These are phyloP conservation scores for Rhinoraja longicauda DNA, from an alignment of 2,797 vertebrate species.

Conservation along the genomic window DNA sequence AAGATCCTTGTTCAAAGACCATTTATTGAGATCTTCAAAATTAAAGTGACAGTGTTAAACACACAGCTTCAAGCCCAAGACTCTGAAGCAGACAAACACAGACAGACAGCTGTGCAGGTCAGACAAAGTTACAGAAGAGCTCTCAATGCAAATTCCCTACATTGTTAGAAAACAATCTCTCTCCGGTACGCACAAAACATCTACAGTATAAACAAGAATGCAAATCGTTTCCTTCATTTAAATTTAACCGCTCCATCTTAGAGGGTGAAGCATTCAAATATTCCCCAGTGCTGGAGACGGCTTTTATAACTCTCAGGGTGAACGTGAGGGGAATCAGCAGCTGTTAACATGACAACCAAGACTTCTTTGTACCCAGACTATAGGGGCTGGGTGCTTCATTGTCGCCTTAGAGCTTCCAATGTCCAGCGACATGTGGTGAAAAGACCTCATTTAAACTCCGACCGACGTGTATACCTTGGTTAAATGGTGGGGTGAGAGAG, in stretches of 20 bases:
- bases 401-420: too few relatives aligned
- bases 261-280: neutral
- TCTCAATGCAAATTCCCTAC: neutral
- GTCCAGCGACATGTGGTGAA: too few relatives aligned
- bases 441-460: too few relatives aligned
- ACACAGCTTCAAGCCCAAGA: neutral
- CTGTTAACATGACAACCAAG: too few relatives aligned
- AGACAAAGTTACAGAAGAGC: neutral
- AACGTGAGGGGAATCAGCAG: too few relatives aligned
- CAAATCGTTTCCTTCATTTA: neutral
- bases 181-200: neutral
- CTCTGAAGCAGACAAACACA: neutral
- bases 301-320: too few relatives aligned
- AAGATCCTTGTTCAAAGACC: neutral
- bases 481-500: too few relatives aligned
- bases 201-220: neutral
- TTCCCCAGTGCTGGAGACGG: too few relatives aligned
- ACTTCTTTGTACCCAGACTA: too few relatives aligned
- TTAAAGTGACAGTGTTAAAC: neutral
- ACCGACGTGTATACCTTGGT: too few relatives aligned
- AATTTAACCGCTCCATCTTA: neutral
- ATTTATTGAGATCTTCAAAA: conserved; percentile 5
- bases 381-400: too few relatives aligned
- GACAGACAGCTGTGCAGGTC: neutral
- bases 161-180: neutral